Evolutionary conservation across 1,140 invertebrate species (phyloP).

Genomic region (Drosophila albomicans): DNA sequence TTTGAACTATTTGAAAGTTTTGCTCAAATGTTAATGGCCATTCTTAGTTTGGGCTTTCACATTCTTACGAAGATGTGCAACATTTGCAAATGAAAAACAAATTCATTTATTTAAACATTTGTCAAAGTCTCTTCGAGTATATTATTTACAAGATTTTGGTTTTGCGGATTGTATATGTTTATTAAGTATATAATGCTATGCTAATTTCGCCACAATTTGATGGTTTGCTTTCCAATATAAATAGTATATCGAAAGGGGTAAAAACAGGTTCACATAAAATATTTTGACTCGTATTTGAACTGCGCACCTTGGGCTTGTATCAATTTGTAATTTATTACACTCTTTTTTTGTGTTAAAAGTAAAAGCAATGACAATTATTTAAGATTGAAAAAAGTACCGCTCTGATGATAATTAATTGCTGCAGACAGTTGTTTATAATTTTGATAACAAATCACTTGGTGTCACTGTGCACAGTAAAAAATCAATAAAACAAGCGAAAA

Average conservation of each 20-base stretch:
- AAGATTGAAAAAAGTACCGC: not conserved
- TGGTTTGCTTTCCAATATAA: slow-evolving; percentile 1
- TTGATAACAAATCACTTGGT: not conserved
- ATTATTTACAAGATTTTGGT: not conserved
- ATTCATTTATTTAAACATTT: not conserved
- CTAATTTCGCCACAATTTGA: slow-evolving; percentile 10
- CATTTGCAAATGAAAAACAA: no score
- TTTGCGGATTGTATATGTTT: not conserved
- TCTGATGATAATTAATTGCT: not conserved
- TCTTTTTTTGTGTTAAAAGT: not conserved
- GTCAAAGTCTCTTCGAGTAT: not conserved
- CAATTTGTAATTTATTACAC: not conserved
- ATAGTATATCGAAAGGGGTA: not conserved
- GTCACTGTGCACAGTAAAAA: not conserved
- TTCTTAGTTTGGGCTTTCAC: not conserved
- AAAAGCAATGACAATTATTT: not conserved
- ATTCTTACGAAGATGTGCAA: not conserved
- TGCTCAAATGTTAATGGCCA: not conserved
- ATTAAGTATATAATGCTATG: not conserved
- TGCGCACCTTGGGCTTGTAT: not conserved
- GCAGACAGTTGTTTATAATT: not conserved
- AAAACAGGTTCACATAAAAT: slow-evolving; percentile 26
- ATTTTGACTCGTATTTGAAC: not conserved
- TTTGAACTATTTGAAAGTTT: slow-evolving; percentile 3
- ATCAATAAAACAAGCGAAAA: not conserved